Conservation (phyloP, 53 echinoderm and acorn worm species). For the Paelopatides confundens region DNA sequence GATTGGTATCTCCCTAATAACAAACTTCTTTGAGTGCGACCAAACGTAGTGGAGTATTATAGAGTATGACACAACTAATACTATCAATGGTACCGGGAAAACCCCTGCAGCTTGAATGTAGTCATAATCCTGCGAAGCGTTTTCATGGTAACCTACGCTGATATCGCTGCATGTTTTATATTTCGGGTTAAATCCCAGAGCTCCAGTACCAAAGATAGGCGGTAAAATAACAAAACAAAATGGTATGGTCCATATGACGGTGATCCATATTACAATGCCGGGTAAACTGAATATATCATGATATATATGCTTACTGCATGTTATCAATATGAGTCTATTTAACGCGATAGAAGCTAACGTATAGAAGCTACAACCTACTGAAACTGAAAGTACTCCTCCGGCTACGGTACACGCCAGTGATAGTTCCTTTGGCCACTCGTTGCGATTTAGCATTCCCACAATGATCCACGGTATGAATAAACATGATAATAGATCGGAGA, state of each 20-base stretch:
- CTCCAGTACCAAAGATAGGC: conserved; percentile 19
- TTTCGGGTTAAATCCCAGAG: conserved; percentile 40
- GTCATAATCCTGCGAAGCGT: conserved; percentile 50
- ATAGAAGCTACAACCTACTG: conserved; percentile 28
- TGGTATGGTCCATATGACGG: conserved; percentile 22
- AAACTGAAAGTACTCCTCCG: conserved; percentile 18
- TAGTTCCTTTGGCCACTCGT: not conserved
- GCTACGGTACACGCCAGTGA: not conserved
- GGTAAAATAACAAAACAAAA: conserved; percentile 12
- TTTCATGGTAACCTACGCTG: conserved; percentile 20
- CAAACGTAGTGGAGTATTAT: conserved; percentile 63
- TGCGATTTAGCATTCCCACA: not conserved
- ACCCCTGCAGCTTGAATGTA: conserved; percentile 48
- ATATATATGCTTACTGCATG: conserved; percentile 10
- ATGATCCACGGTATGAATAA: conserved; percentile 27
- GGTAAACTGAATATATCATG: not conserved
- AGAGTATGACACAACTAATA: conserved; percentile 62
- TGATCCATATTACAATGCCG: not conserved
- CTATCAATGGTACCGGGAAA: conserved; percentile 61
- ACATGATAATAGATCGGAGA: conserved; percentile 25
- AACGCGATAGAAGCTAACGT: conserved; percentile 31
- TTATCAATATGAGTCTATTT: conserved; percentile 32
- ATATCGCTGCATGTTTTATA: conserved; percentile 46
- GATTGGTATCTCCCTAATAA: not conserved
- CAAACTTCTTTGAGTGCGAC: conserved; percentile 51